Percentiles rank a stretch among this genome's conserved stretches.
Conservation (phyloP, 1,140 invertebrate genomes). For the Thereuonema tuberculata region DNA sequence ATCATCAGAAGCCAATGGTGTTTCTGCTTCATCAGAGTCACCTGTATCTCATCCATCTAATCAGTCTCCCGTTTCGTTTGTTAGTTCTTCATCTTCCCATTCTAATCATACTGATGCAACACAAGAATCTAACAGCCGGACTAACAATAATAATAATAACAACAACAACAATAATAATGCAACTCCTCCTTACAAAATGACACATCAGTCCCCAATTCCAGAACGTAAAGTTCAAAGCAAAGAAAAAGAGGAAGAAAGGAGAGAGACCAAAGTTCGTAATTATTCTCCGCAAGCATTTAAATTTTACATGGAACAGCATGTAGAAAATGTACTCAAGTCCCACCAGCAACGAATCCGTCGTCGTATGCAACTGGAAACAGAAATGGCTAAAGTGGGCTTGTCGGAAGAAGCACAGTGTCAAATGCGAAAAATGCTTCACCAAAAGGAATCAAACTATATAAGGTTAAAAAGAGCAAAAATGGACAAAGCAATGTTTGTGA, state of each 20-base stretch:
- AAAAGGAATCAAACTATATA: slow-evolving; percentile 95
- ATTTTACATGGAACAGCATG: slow-evolving; percentile 99
- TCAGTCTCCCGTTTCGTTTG: slow-evolving; percentile 1
- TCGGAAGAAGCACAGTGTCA: slow-evolving; percentile 74
- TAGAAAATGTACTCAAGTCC: slow-evolving; percentile 87
- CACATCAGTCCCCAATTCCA: slow-evolving; percentile 53
- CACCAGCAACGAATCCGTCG: slow-evolving; percentile 80
- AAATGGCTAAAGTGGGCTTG: slow-evolving; percentile 66
- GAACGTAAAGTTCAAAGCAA: slow-evolving; percentile 81
- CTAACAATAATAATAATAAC: no score
- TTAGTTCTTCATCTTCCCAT: not conserved
- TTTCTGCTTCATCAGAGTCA: not conserved
- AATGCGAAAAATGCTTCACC: slow-evolving; percentile 91
- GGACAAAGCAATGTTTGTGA: slow-evolving; percentile 96
- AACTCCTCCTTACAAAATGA: not conserved
- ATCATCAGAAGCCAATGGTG: slow-evolving; percentile 24
- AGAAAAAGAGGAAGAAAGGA: slow-evolving; percentile 77
- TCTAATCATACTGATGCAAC: not conserved
- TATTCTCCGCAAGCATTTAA: slow-evolving; percentile 94
- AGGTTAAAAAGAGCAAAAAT: slow-evolving; percentile 94
- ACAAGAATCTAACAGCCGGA: not conserved
- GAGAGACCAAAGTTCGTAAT: slow-evolving; percentile 65
- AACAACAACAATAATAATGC: not conserved
- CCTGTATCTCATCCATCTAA: slow-evolving; percentile 21
- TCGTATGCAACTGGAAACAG: slow-evolving; percentile 79